These are phyloP conservation scores for Sycobia sp. DNA, from an alignment of 1,140 invertebrate genomes.

Conservation along the genomic window DNA sequence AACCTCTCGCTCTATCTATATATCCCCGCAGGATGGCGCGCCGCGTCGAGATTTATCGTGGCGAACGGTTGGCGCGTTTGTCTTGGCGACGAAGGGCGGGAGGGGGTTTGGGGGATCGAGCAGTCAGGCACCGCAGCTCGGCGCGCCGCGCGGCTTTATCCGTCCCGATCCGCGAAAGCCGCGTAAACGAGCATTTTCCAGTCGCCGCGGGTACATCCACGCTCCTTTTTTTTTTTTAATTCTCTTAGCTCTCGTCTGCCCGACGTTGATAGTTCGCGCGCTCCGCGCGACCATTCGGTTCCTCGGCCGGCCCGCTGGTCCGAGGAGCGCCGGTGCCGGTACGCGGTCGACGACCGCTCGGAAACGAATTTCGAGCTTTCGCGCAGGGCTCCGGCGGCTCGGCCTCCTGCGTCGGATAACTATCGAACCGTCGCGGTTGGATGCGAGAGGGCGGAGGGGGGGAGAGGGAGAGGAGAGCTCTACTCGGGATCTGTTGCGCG, in stretches of 20 bases:
- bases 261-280: not conserved
- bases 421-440: constrained; percentile 42
- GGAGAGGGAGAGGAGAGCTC: not conserved
- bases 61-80: constrained; percentile 33
- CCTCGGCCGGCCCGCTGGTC: not conserved
- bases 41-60: constrained; percentile 32
- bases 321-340: too few relatives aligned
- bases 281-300: too few relatives aligned
- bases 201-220: constrained; percentile 5
- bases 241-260: not conserved
- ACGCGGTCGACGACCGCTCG: too few relatives aligned
- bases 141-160: too few relatives aligned
- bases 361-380: too few relatives aligned
- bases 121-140: too few relatives aligned
- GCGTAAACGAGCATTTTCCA: constrained; percentile 28
- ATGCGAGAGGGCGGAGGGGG: constrained; percentile 20
- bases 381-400: too few relatives aligned
- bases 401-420: constrained; percentile 45
- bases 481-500: too few relatives aligned
- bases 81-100: too few relatives aligned
- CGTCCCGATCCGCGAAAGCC: constrained; percentile 28
- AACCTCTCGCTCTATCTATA: not conserved
- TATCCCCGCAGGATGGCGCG: not conserved
- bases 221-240: not conserved
- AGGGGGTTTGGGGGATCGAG: too few relatives aligned